Base-by-base conservation (phyloP, 2,797 vertebrate genomes). In the Poecilia picta region DNA sequence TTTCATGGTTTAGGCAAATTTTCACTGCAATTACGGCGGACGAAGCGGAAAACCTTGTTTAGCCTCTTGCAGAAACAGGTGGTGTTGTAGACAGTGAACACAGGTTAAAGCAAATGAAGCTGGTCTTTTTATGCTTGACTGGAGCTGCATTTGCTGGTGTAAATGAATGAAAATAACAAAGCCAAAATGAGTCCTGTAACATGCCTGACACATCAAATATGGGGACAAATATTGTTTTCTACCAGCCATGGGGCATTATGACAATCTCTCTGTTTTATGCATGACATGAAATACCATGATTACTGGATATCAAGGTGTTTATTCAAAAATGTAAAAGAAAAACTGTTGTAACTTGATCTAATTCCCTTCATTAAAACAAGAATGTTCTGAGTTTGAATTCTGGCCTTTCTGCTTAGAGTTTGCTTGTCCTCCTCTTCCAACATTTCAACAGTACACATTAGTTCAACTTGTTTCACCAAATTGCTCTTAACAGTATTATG, bases 41-140 rank as follows among this genome's bases (percentile, higher is more conserved):
- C 15, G 11, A 73, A 64, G 71, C 25, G 3, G 5, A 16, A 53
- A 77, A 72, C 51, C 55, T 57, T 43, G 25, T 20, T 55, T 57
- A n/a, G 25, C 53, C 73, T 55, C 23, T 39, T 53, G 15, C 25
- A 41, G 28, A n/a, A 45, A n/a, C 20, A 43, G 31, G 23, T n/a
- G 36, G 46, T 45, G 36, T 16, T 78, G 39, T 8, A 62, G 74
- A 76, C 62, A 68, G 28, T 41, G 16, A 66, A 64, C 10, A 36
- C 53, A 47, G 8, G 53, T 72, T 36, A 72, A 62, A 6, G 33
- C 41, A 78, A 43, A 70, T 23, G 25, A 25, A 78, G 47, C n/a
- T 45, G 25, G 12, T 71, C n/a, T 64, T 39, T 47, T 71, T 78
- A 36, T 47, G 72, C 70, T 78, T 73, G 31, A 73, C 10, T 28